These are phyloP conservation scores for Hylyphantes graminicola DNA, from an alignment of 1,140 invertebrate genomes.

Conservation along the genomic window DNA sequence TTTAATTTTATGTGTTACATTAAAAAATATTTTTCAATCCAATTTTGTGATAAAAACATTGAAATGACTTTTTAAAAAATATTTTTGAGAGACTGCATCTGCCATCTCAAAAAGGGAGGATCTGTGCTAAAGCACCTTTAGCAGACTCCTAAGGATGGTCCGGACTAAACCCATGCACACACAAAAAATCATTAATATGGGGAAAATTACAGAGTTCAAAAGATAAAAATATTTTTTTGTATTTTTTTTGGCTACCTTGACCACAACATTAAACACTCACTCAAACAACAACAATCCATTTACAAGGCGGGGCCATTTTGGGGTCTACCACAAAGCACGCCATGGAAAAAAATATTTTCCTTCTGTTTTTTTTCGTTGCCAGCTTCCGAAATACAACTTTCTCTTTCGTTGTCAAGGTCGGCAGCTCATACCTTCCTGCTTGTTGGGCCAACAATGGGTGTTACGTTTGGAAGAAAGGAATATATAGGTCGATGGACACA, in stretches of 20 bases:
- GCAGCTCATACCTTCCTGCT: slow-evolving; percentile 19
- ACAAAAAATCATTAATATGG: too few species aligned
- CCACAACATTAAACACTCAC: background rate
- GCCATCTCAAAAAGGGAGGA: too few species aligned
- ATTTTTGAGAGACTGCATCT: too few species aligned
- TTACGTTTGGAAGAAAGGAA: slow-evolving; percentile 4
- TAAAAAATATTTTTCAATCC: too few species aligned
- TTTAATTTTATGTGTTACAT: too few species aligned
- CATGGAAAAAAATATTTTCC: slow-evolving; percentile 1
- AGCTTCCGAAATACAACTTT: slow-evolving; percentile 31
- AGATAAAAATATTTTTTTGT: too few species aligned
- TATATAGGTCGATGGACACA: background rate
- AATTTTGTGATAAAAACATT: too few species aligned
- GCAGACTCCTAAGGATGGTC: too few species aligned
- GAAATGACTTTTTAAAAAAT: too few species aligned
- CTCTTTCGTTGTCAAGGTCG: slow-evolving; percentile 53
- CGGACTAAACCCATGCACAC: too few species aligned
- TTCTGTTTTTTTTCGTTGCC: background rate
- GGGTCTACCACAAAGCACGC: background rate
- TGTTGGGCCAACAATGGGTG: slow-evolving; percentile 43
- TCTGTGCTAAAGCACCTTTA: too few species aligned
- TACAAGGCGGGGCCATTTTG: slow-evolving; percentile 2
- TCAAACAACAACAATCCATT: background rate
- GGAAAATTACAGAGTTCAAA: too few species aligned
- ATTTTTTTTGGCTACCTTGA: background rate